Conservation (phyloP, 92 coral and sea anemone species). For the Epizoanthus scotinus region DNA sequence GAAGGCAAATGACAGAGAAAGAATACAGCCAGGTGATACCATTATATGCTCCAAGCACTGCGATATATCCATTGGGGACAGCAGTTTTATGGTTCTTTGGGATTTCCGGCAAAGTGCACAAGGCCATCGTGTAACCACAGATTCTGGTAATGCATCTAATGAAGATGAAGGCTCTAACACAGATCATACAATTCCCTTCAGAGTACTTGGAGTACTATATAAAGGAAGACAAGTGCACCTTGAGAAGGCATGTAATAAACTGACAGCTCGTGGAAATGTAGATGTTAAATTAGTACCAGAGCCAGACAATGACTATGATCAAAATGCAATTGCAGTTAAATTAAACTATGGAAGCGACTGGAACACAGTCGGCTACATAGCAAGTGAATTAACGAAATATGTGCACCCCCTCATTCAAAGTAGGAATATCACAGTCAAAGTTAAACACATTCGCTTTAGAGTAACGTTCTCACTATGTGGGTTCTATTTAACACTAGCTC, state of each 20-base stretch:
- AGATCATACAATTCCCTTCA: slow-evolving; percentile 44
- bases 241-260: slow-evolving; percentile 6
- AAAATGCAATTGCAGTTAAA: slow-evolving; percentile 44
- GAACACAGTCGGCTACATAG: slow-evolving; percentile 41
- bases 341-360: slow-evolving; percentile 29
- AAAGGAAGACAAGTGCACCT: slow-evolving; percentile 41
- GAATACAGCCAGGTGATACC: background rate
- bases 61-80: slow-evolving; percentile 19
- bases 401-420: slow-evolving; percentile 9
- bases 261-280: background rate
- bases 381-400: slow-evolving; percentile 33
- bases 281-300: slow-evolving; percentile 24
- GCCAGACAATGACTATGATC: slow-evolving; percentile 47
- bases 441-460: slow-evolving; percentile 23
- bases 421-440: background rate
- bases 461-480: background rate
- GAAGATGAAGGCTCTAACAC: slow-evolving; percentile 22
- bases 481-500: slow-evolving; percentile 29
- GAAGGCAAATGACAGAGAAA: slow-evolving; percentile 1
- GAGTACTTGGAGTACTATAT: slow-evolving; percentile 23
- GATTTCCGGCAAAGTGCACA: slow-evolving; percentile 31
- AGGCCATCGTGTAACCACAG: background rate
- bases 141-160: background rate
- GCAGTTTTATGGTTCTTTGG: slow-evolving; percentile 41
- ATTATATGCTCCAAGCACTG: slow-evolving; percentile 41